Conservation (phyloP, 1,140 invertebrate species). For the Caenorhabditis inopinata region DNA sequence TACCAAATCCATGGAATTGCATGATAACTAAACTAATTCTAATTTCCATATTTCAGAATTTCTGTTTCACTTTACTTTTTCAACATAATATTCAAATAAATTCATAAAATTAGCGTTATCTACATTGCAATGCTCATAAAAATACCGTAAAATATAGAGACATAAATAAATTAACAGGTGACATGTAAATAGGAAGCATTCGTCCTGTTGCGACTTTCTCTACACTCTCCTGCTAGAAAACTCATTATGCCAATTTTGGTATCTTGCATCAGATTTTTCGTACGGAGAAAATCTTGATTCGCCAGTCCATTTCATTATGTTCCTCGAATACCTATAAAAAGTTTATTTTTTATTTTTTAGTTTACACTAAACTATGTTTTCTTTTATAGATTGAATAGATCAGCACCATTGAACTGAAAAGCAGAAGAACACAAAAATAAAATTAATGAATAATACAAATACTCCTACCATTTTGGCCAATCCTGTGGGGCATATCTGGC, state of each 20-base stretch:
- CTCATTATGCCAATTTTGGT: conserved; percentile 31
- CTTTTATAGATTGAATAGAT: background rate
- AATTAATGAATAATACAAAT: background rate
- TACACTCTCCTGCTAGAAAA: background rate
- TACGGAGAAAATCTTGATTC: conserved; percentile 32
- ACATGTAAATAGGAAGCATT: background rate
- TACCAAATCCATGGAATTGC: no score
- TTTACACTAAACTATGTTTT: background rate
- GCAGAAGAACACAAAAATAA: no score
- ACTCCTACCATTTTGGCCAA: conserved; percentile 35
- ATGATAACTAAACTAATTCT: no score
- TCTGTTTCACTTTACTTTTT: no score
- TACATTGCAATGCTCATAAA: no score
- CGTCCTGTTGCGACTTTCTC: background rate
- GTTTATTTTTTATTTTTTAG: background rate
- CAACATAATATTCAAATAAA: background rate
- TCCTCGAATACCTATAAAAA: conserved; percentile 37
- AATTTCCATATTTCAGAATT: no score
- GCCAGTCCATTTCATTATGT: conserved; percentile 44
- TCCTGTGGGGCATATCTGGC: conserved; percentile 39
- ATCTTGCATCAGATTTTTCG: conserved; percentile 32
- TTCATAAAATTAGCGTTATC: background rate
- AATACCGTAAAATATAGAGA: background rate
- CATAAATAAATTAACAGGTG: conserved; percentile 1
- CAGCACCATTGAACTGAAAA: no score